These are phyloP conservation scores for Bembecia ichneumoniformis DNA, from an alignment of 2,888 invertebrate genomes.

Conservation along the genomic window DNA sequence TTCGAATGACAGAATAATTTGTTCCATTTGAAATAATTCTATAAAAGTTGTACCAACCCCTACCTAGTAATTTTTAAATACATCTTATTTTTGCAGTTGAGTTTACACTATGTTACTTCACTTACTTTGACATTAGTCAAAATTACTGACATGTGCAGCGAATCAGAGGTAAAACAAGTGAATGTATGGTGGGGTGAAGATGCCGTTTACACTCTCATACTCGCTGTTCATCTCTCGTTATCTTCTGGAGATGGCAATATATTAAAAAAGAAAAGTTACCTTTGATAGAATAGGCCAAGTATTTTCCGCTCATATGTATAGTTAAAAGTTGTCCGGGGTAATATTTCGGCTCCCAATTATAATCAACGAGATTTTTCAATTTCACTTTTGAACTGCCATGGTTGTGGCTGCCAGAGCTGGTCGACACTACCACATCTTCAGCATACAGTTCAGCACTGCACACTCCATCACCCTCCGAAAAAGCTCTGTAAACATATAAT, in stretches of 20 bases:
- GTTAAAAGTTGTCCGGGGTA: slow-evolving; percentile 91
- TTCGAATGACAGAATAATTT: too few relatives aligned
- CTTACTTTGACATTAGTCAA: too few relatives aligned
- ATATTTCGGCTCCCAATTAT: slow-evolving; percentile 92
- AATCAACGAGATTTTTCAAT: slow-evolving; percentile 90
- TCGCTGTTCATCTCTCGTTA: too few relatives aligned
- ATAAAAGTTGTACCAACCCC: too few relatives aligned
- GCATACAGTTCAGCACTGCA: slow-evolving; percentile 71
- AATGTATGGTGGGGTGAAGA: slow-evolving; percentile 4
- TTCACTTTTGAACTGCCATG: slow-evolving; percentile 93
- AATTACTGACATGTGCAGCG: too few relatives aligned
- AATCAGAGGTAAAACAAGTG: background rate
- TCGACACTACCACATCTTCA: slow-evolving; percentile 78
- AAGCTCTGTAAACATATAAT: slow-evolving; percentile 50
- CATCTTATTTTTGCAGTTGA: too few relatives aligned
- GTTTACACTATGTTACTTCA: too few relatives aligned
- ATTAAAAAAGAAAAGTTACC: slow-evolving; percentile 63
- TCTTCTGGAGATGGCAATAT: background rate
- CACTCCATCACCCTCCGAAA: slow-evolving; percentile 73
- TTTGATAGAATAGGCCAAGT: slow-evolving; percentile 92
- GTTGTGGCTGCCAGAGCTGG: slow-evolving; percentile 80
- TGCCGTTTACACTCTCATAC: too few relatives aligned
- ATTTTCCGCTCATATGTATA: slow-evolving; percentile 87
- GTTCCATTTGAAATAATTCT: too few relatives aligned
- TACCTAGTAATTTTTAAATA: too few relatives aligned